phyloP scores from a whole-genome alignment of 1,140 invertebrate genomes.

The Brachionus calyciflorus region DNA sequence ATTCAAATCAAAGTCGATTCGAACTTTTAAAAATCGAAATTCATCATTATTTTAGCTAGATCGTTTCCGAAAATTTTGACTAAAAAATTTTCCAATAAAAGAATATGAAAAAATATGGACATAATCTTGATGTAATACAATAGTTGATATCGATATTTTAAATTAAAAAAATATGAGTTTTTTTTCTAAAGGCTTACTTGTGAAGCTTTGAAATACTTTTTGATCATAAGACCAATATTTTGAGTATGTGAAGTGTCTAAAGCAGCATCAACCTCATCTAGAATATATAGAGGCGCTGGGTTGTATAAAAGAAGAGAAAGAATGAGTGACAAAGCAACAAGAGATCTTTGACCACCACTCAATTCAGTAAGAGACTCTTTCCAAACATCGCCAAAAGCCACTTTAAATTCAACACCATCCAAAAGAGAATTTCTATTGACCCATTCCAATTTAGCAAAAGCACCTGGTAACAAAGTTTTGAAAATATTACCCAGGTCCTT shows the following conservation, averaged over 20 bases:
- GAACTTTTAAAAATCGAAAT: too few species aligned
- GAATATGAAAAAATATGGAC: too few species aligned
- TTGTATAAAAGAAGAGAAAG: conserved; percentile 93
- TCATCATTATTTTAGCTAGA: too few species aligned
- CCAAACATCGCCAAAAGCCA: conserved; percentile 88
- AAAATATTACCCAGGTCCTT: conserved; percentile 95
- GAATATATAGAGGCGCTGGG: conserved; percentile 94
- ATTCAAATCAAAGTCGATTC: too few species aligned
- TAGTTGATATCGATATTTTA: too few species aligned
- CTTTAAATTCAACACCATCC: conserved; percentile 80
- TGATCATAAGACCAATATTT: conserved; percentile 95
- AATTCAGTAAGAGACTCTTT: conserved; percentile 93
- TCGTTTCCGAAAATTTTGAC: too few species aligned
- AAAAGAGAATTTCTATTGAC: conserved; percentile 60
- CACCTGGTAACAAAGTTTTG: conserved; percentile 80
- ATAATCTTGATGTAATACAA: too few species aligned
- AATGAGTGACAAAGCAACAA: conserved; percentile 92
- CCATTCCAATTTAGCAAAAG: conserved; percentile 77
- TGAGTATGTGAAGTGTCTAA: conserved; percentile 96
- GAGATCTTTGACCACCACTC: conserved; percentile 90
- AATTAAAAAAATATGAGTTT: too few species aligned
- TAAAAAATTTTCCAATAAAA: too few species aligned
- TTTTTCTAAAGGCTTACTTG: conserved; percentile 70
- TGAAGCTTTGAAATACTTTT: conserved; percentile 86
- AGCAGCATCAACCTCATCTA: conserved; percentile 98